Base-by-base conservation (phyloP, 2,888 invertebrate genomes). In the Drosophila fungiperda region DNA sequence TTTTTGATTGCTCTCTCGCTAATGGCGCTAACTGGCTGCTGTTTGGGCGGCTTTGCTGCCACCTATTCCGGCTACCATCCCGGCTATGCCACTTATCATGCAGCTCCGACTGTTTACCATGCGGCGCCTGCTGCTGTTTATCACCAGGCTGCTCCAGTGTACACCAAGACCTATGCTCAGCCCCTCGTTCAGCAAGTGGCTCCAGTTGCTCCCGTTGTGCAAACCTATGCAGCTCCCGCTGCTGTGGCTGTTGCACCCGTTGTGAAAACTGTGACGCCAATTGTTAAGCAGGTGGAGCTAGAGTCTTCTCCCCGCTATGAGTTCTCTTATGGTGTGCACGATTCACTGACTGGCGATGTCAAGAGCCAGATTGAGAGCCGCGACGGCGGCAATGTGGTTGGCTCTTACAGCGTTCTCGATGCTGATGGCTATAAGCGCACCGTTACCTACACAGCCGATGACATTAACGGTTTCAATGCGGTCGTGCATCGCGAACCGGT, bases 381-480 rank as follows among this genome's bases (percentile, higher is more conserved):
- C 58, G 92, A 93, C 73, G 94, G 94, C 38, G 94, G 94, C 82
- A 93, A 93, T 79, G 94, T 94, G 23, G 93, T 94, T 71, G 94
- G 94, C 52, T 93, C 93, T 58, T 94, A 94, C 89, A 94, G 94
- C 64, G 91, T 94, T 6, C 90, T 94, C 40, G 94, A 94, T 84
- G 91, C 94, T 74, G 94, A 94, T 90, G 94, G 94, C 59, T 94
- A 91, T 81, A 94, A 93, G 86, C 93, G 94, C 73, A 94, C 93
- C 33, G 94, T 94, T 1, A 94, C 94, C 63, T 94, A 94, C 87
- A 94, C 94, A 29, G 94, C 94, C 64, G 94, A 94, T 86, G 93
- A 93, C 71, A 90, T 94, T 76, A 94, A 94, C 70, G 94, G 94
- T 73, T 94, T 94, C 91, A 94, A 94, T 87, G 94, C 94, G 50